phyloP scores from a whole-genome alignment of 2,797 vertebrate genomes.

The Alosa sapidissima region DNA sequence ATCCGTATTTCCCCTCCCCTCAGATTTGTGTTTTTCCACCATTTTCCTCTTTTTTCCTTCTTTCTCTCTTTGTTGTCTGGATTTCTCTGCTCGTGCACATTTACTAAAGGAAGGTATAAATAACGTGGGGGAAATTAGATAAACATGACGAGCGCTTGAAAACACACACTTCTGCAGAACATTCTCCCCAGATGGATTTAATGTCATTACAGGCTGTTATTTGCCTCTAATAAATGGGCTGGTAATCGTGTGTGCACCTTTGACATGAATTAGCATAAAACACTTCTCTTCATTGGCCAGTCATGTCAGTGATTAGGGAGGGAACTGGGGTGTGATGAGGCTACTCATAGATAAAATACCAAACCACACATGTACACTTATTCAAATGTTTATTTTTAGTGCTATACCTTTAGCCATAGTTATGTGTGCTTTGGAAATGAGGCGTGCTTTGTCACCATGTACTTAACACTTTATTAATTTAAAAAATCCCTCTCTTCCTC shows the following conservation, averaged over 20 bases:
- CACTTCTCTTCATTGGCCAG: slow-evolving; percentile 9
- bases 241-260: slow-evolving; percentile 14
- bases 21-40: slow-evolving; percentile 62
- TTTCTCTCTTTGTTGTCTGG: background rate
- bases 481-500: background rate
- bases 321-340: background rate
- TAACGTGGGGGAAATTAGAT: background rate
- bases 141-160: background rate
- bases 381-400: slow-evolving; percentile 7
- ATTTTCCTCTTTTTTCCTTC: slow-evolving; percentile 53
- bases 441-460: background rate
- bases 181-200: background rate
- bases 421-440: background rate
- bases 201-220: background rate
- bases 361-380: background rate
- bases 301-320: background rate
- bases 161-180: slow-evolving; percentile 14
- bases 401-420: background rate
- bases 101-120: background rate
- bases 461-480: background rate
- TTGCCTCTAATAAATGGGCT: background rate
- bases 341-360: slow-evolving; percentile 5
- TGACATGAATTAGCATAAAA: slow-evolving; percentile 2
- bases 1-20: slow-evolving; percentile 70
- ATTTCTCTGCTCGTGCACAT: background rate